Percentiles rank a stretch among this genome's conserved stretches.
phyloP scores from a whole-genome alignment of 2,888 invertebrate species.

The Apodemia duryi region DNA sequence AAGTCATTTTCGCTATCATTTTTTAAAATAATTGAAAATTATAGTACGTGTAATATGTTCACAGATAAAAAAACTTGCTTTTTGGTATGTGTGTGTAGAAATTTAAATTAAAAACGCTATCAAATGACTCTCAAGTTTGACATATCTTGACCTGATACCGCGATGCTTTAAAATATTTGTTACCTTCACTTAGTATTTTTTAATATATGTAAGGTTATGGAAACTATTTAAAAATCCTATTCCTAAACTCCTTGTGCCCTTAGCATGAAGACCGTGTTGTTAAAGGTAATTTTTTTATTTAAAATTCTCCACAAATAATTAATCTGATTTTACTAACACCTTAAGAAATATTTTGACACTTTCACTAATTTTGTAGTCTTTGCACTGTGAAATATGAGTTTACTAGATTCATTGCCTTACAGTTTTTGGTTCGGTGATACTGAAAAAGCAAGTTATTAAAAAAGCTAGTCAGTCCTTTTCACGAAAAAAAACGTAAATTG shows the following conservation, averaged over 20 bases:
- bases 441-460: constrained; percentile 6
- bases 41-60: constrained; percentile 14
- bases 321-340: background rate
- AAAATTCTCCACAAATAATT: constrained; percentile 4
- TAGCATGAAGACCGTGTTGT: constrained; percentile 68
- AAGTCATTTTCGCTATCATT: constrained; percentile 26
- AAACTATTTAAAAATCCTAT: constrained; percentile 40
- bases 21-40: constrained; percentile 12
- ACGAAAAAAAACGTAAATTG: background rate
- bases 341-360: background rate
- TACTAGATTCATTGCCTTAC: constrained; percentile 5
- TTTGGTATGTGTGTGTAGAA: constrained; percentile 22
- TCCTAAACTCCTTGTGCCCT: constrained; percentile 48
- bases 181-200: constrained; percentile 32
- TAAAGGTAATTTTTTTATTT: constrained; percentile 61
- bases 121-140: constrained; percentile 32
- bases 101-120: background rate
- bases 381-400: background rate
- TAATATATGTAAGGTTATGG: constrained; percentile 29
- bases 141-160: constrained; percentile 34
- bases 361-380: background rate
- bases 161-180: constrained; percentile 36
- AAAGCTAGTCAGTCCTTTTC: background rate
- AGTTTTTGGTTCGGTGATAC: constrained; percentile 8
- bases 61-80: constrained; percentile 34